A percentile compares a stretch with the other conserved stretches of the same genome.
Evolutionary conservation across 2,797 vertebrate species (phyloP).

Genomic region (Oryzias dopingdopingensis): DNA sequence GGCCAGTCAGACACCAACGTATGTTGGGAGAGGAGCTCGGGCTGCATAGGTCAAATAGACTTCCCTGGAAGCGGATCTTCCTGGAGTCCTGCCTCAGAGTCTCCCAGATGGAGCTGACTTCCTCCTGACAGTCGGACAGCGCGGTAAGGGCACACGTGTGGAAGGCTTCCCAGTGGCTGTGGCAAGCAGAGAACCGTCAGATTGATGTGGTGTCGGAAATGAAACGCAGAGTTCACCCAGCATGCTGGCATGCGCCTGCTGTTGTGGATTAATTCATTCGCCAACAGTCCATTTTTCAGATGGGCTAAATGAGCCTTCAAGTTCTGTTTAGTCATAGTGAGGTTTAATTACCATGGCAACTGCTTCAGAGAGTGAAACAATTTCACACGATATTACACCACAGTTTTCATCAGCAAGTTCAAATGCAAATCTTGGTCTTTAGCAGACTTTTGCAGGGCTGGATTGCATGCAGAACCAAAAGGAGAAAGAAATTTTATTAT

Average conservation of each 20-base stretch:
- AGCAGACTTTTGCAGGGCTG: constrained; percentile 20
- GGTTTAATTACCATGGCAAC: constrained; percentile 70
- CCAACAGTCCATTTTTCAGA: constrained; percentile 57
- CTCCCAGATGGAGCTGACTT: constrained; percentile 80
- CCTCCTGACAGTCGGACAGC: constrained; percentile 77
- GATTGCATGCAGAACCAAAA: constrained; percentile 42
- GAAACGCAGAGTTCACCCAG: constrained; percentile 21
- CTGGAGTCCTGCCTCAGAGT: constrained; percentile 75
- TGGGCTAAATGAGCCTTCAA: constrained; percentile 21
- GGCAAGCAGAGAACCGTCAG: constrained; percentile 48
- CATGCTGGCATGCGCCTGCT: constrained; percentile 24
- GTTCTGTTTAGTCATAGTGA: constrained; percentile 41
- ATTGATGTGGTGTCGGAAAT: constrained; percentile 28
- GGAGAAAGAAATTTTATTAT: constrained; percentile 67
- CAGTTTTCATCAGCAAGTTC: constrained; percentile 37
- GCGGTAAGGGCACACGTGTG: constrained; percentile 73
- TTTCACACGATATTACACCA: constrained; percentile 50
- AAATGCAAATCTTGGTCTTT: constrained; percentile 53
- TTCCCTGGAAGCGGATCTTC: constrained; percentile 80
- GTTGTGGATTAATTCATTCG: constrained; percentile 32
- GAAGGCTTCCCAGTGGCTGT: constrained; percentile 82
- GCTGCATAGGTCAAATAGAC: constrained; percentile 79
- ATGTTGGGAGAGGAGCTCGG: constrained; percentile 59
- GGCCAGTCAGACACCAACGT: constrained; percentile 21
- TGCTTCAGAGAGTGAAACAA: constrained; percentile 52